These are phyloP conservation scores for Minunthozetes semirufus DNA, from an alignment of 2,888 invertebrate genomes.

Conservation along the genomic window DNA sequence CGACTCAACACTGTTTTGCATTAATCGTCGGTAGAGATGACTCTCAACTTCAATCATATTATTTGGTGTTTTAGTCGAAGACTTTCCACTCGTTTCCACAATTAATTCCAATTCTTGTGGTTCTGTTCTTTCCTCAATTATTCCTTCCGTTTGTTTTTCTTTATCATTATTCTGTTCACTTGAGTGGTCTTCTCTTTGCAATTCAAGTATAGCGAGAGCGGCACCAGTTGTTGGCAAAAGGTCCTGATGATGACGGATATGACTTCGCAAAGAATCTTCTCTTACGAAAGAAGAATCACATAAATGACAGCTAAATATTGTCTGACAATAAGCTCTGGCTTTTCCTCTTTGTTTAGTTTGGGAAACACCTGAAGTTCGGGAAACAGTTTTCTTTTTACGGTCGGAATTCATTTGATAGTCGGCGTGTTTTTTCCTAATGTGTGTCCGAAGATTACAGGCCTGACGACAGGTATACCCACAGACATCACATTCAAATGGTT, in stretches of 20 bases:
- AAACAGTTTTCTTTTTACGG: constrained; percentile 33
- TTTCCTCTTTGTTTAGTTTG: constrained; percentile 17
- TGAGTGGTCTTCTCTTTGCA: too few species aligned
- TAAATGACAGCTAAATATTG: background rate
- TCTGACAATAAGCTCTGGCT: background rate
- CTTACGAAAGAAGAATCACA: background rate
- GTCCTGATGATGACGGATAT: constrained; percentile 48
- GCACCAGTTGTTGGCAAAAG: constrained; percentile 39
- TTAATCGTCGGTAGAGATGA: background rate
- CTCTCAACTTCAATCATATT: background rate
- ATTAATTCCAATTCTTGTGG: background rate
- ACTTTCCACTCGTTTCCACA: too few species aligned
- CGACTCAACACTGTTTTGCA: background rate
- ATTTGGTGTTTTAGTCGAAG: too few species aligned
- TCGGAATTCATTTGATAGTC: constrained; percentile 40
- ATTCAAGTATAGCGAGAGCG: background rate
- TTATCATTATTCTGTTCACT: background rate
- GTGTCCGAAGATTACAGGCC: constrained; percentile 45
- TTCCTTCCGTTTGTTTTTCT: too few species aligned
- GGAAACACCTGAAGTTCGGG: constrained; percentile 36
- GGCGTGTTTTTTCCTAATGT: constrained; percentile 46
- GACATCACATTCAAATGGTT: constrained; percentile 45
- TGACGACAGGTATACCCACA: constrained; percentile 46
- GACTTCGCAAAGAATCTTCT: constrained; percentile 43
- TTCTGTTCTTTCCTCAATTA: background rate